phyloP scores from a whole-genome alignment of 2,113 vertebrate genomes.

The Crotalus helleri region DNA sequence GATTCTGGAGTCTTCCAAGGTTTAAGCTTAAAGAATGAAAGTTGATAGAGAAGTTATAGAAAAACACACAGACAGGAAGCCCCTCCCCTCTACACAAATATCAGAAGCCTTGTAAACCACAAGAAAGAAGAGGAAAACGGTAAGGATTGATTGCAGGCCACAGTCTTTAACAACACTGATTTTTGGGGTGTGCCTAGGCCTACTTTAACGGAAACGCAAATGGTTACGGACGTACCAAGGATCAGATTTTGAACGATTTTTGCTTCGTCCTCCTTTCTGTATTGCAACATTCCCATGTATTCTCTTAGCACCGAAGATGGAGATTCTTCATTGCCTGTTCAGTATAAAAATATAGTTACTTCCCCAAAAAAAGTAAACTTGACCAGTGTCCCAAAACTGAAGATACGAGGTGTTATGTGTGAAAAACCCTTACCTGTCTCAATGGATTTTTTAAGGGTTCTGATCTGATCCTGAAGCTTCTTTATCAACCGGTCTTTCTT shows the following conservation, averaged over 20 bases:
- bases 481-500: constrained; percentile 89
- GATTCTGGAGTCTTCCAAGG: constrained; percentile 25
- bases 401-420: no score
- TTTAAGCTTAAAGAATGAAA: constrained; percentile 32
- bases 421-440: constrained; percentile 74
- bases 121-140: not conserved
- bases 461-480: constrained; percentile 87
- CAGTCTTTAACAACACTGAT: not conserved
- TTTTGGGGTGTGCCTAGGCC: accelerated
- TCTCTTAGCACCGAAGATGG: constrained; percentile 70
- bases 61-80: not conserved
- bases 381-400: not conserved
- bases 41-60: constrained; percentile 22
- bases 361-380: not conserved
- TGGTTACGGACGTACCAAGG: constrained; percentile 73
- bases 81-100: constrained; percentile 9
- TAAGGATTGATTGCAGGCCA: accelerated
- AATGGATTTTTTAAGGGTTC: constrained; percentile 78
- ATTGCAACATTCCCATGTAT: constrained; percentile 93
- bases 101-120: not conserved
- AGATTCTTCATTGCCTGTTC: constrained; percentile 70
- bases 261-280: constrained; percentile 83
- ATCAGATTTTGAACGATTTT: constrained; percentile 85
- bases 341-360: constrained; percentile 11
- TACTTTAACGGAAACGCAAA: not conserved